These are phyloP conservation scores for Lacerta agilis DNA, from an alignment of 2,797 vertebrate species.

Conservation along the genomic window DNA sequence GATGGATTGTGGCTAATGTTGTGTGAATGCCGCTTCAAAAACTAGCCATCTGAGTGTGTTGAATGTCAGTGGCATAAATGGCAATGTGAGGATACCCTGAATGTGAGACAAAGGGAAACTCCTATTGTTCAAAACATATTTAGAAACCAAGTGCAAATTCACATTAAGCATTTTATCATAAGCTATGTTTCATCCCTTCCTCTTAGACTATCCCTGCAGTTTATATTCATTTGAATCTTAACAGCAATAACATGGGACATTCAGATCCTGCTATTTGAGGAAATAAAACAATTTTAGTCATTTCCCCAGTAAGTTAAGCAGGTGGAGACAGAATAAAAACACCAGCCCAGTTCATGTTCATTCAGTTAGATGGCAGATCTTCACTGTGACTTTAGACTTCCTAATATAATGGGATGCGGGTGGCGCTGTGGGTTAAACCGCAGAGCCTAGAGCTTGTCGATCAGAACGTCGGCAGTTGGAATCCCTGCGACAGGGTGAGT, in stretches of 20 bases:
- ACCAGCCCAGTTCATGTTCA: background rate
- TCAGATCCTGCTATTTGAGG: background rate
- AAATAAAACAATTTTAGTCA: background rate
- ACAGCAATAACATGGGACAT: constrained; percentile 5
- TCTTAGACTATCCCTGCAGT: background rate
- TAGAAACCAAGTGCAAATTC: background rate
- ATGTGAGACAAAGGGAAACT: background rate
- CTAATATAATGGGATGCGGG: no score
- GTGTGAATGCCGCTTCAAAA: no score
- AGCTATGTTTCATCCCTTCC: background rate
- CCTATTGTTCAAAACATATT: background rate
- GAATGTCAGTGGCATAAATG: no score
- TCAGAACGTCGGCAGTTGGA: no score
- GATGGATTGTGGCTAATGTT: no score
- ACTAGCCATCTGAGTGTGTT: no score
- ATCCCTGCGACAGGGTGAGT: no score
- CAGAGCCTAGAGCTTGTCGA: no score
- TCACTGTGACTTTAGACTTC: background rate
- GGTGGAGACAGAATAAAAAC: background rate
- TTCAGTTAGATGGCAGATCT: background rate
- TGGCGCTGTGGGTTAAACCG: no score
- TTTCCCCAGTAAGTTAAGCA: background rate
- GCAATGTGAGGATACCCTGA: no score
- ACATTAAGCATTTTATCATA: background rate
- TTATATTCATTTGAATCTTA: constrained; percentile 16